phyloP scores from a whole-genome alignment of 2,888 invertebrate genomes.

The Anoplius nigerrimus region DNA sequence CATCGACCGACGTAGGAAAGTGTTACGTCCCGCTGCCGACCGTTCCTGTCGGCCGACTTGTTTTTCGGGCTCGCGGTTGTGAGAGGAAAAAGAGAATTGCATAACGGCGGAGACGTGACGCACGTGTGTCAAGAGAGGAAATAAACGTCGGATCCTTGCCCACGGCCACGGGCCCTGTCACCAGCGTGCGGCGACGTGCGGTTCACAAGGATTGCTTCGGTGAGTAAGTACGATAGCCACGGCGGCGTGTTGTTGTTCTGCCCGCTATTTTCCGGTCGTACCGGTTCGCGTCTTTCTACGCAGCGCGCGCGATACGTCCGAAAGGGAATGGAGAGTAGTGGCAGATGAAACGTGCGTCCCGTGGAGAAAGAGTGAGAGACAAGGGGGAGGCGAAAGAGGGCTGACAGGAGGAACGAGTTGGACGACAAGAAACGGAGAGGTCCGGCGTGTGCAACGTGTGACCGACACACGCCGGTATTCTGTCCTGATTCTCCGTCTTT shows the following conservation, averaged over 20 bases:
- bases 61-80: too few species aligned
- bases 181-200: too few species aligned
- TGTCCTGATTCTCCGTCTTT: background rate
- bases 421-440: slow-evolving; percentile 33
- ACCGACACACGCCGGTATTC: background rate
- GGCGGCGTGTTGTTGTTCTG: background rate
- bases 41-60: too few species aligned
- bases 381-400: slow-evolving; percentile 24
- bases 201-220: too few species aligned
- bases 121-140: too few species aligned
- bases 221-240: too few species aligned
- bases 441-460: slow-evolving; percentile 34
- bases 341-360: slow-evolving; percentile 9
- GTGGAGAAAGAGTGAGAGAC: slow-evolving; percentile 10
- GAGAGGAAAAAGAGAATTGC: too few species aligned
- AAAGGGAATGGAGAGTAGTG: slow-evolving; percentile 37
- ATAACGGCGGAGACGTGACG: too few species aligned
- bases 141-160: too few species aligned
- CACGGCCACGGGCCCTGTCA: too few species aligned
- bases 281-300: slow-evolving; percentile 44
- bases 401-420: slow-evolving; percentile 9
- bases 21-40: too few species aligned
- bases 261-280: slow-evolving; percentile 48
- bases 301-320: slow-evolving; percentile 21
- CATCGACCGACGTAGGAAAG: too few species aligned